phyloP scores from a whole-genome alignment of 1,140 invertebrate genomes.

The Zophobas atratus region DNA sequence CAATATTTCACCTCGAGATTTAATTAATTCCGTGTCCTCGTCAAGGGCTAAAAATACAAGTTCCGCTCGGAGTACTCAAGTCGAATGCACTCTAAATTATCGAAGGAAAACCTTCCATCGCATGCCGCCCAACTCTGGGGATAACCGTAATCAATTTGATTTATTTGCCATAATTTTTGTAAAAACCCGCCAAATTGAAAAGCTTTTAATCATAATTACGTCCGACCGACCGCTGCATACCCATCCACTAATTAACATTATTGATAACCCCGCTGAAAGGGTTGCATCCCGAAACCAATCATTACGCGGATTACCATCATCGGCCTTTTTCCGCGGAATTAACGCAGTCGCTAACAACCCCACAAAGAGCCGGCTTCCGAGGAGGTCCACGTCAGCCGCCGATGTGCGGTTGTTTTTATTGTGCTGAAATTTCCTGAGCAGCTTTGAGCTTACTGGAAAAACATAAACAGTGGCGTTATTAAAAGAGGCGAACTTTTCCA shows the following conservation, averaged over 20 bases:
- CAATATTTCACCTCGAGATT: slow-evolving; percentile 51
- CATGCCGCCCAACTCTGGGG: slow-evolving; percentile 26
- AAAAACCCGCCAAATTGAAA: slow-evolving; percentile 26
- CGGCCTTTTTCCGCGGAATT: slow-evolving; percentile 14
- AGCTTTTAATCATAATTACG: slow-evolving; percentile 46
- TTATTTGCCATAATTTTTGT: slow-evolving; percentile 41
- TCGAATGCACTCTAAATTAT: slow-evolving; percentile 42
- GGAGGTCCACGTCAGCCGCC: slow-evolving; percentile 18
- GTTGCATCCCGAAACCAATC: background rate
- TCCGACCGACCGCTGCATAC: slow-evolving; percentile 30
- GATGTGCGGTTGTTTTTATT: slow-evolving; percentile 18
- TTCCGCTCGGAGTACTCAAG: slow-evolving; percentile 31
- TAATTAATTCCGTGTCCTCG: slow-evolving; percentile 48
- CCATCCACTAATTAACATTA: slow-evolving; percentile 46
- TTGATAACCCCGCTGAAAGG: slow-evolving; percentile 31
- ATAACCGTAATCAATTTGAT: slow-evolving; percentile 42
- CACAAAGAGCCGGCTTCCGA: slow-evolving; percentile 5
- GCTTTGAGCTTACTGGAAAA: slow-evolving; percentile 30
- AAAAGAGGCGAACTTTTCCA: slow-evolving; percentile 34
- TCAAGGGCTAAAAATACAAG: slow-evolving; percentile 45
- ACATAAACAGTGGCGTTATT: slow-evolving; percentile 29
- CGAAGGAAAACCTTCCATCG: slow-evolving; percentile 24
- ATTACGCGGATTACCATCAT: slow-evolving; percentile 2
- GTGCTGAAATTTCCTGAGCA: slow-evolving; percentile 28
- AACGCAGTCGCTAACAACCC: background rate